Evolutionary conservation across 2,113 vertebrate species (phyloP), one percentile per base, ranked within the genome.

Genomic region (Megatriorchis doriae): DNA sequence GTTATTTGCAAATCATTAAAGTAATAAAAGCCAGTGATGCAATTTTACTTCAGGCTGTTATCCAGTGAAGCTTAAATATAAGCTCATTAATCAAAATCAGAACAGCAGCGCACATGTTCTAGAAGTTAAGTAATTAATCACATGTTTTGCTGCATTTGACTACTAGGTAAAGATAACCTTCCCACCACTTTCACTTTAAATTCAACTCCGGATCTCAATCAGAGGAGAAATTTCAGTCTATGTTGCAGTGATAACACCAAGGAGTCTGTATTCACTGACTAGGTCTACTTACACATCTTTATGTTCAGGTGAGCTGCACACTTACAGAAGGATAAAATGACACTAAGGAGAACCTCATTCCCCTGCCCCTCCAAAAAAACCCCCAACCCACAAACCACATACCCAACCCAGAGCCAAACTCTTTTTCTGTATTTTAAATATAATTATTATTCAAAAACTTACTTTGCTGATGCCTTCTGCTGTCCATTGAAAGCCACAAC

Each of bases 401-500:
- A 74, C 16, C 9, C 25, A 93, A 43, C 10, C 12, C n/a, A 38
- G 6, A 77, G 55, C 5, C 25, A 58, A 61, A 78, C 34, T 73
- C 7, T 12, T 40, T 55, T 83, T 36, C 42, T 2, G 3, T 67
- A 73, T 66, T 85, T 87, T 42, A 53, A 77, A 53, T 50, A 56
- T 3, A 65, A 48, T 48, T 7, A 45, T 61, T 72, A 66, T 56
- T 52, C 0, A 26, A 81, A 81, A 86, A 36, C 94, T 86, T 97
- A 98, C 98, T 94, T 97, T 67, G 63, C 80, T 53, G 95, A 26
- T 78, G 98, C 97, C 52, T 98, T 98, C 62, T 96, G 42, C 73
- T 98, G 98, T 62, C 98, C 97, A 81, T 97, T 97, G 70, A 98
- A 98, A 92, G 97, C 98, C 86, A 98, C 93, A 71, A 98, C 97